A percentile compares a stretch with the other conserved stretches of the same genome.
Evolutionary conservation across 2,797 vertebrate genomes (phyloP).

Genomic region (Macropus fuliginosus): DNA sequence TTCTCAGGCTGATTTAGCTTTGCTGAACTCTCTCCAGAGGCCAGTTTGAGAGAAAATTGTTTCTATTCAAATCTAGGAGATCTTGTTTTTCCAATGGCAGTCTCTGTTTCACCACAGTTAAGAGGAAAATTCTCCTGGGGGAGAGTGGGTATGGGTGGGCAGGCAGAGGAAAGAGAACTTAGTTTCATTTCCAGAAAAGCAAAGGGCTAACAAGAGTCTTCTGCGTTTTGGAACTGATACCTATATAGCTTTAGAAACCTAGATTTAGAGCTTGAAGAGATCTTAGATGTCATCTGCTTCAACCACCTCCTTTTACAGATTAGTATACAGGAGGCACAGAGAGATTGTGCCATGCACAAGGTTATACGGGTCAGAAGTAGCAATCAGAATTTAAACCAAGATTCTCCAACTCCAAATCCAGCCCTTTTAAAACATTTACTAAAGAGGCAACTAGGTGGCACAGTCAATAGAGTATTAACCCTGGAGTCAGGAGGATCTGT

Average conservation of each 20-base stretch:
- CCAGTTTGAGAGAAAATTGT: conserved; percentile 61
- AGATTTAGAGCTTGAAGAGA: background rate
- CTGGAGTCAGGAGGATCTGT: too few relatives aligned
- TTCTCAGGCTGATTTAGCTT: conserved; percentile 67
- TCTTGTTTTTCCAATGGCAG: conserved; percentile 51
- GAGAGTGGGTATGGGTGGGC: background rate
- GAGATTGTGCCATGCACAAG: background rate
- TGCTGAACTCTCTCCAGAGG: conserved; percentile 61
- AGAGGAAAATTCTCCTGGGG: background rate
- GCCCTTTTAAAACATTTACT: background rate
- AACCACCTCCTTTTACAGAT: background rate
- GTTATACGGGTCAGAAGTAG: background rate
- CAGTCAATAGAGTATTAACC: too few relatives aligned
- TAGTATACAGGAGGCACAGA: background rate
- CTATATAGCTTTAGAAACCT: background rate
- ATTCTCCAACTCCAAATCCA: background rate
- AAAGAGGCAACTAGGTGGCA: background rate
- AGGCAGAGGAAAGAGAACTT: conserved; percentile 10
- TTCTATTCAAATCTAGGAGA: conserved; percentile 63
- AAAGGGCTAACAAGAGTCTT: background rate
- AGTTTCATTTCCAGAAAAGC: conserved; percentile 26
- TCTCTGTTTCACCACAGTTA: conserved; percentile 62
- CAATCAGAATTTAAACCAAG: background rate
- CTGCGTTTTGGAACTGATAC: background rate
- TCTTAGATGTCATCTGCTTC: background rate